Percentiles rank a stretch among this genome's conserved stretches.
phyloP scores from a whole-genome alignment of 2,797 vertebrate genomes.

The Hippopotamyrus pictus region DNA sequence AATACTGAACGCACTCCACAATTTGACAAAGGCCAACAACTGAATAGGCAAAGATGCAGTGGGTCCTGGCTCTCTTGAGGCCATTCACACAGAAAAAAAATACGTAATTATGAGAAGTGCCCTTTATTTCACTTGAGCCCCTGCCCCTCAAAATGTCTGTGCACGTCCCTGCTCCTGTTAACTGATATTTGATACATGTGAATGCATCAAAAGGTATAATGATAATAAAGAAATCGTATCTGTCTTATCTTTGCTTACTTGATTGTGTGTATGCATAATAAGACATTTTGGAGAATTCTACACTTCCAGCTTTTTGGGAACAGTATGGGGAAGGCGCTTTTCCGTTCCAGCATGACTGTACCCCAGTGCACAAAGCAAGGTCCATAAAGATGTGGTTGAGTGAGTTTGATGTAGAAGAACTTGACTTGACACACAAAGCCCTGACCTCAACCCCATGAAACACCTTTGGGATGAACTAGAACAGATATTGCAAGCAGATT shows the following conservation, averaged over 20 bases:
- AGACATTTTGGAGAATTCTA: not conserved
- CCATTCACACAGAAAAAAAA: slow-evolving; percentile 28
- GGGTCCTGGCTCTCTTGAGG: slow-evolving; percentile 14
- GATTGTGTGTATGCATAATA: not conserved
- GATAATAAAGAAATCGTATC: not conserved
- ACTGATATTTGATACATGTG: not conserved
- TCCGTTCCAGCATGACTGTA: not conserved
- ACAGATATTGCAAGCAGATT: not conserved
- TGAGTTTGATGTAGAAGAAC: not conserved
- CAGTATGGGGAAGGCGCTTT: not conserved
- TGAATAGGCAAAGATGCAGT: slow-evolving; percentile 25
- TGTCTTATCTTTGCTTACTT: not conserved
- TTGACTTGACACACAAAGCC: no score
- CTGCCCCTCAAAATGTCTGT: no score
- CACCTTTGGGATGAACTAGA: not conserved
- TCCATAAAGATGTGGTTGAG: not conserved
- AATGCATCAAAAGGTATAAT: not conserved
- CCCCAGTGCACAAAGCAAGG: not conserved
- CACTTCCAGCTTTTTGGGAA: not conserved
- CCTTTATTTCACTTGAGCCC: no score
- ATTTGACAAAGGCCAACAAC: slow-evolving; percentile 22
- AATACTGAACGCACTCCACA: slow-evolving; percentile 7
- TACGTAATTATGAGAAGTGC: no score
- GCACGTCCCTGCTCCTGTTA: no score
- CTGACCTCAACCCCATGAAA: not conserved